These are phyloP conservation scores for Bubo bubo DNA, from an alignment of 2,113 vertebrate species.

Conservation along the genomic window DNA sequence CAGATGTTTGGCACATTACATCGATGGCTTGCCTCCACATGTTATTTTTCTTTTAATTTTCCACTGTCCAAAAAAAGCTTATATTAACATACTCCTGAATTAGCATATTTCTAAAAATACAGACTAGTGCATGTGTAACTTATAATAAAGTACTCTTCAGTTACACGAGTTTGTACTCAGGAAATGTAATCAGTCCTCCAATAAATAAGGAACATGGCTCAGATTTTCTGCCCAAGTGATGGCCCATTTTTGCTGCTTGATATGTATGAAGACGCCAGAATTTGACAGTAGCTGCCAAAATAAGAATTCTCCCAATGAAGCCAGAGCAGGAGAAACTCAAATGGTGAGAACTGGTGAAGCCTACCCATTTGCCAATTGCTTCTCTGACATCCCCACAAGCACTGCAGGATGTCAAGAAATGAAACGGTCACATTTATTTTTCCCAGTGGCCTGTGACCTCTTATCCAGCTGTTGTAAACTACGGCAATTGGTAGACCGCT, in stretches of 20 bases:
- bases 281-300: not conserved
- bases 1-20: not conserved
- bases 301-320: not conserved
- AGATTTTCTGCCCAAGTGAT: not conserved
- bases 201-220: not conserved
- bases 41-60: not conserved
- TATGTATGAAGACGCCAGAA: not conserved
- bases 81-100: not conserved
- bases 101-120: not conserved
- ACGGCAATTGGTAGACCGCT: not conserved
- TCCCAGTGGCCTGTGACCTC: not conserved
- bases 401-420: not conserved
- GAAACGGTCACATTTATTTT: not conserved
- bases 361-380: not conserved
- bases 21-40: not conserved
- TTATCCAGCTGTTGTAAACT: not conserved
- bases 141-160: not conserved
- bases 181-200: conserved; percentile 2
- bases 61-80: not conserved
- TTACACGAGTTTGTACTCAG: not conserved
- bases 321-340: not conserved
- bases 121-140: not conserved
- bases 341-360: not conserved
- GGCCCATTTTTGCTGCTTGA: not conserved
- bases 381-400: not conserved